Evolutionary conservation across 2,113 vertebrate species (phyloP), one percentile per base, ranked within the genome.

Genomic region (Hydrochoerus hydrochaeris): DNA sequence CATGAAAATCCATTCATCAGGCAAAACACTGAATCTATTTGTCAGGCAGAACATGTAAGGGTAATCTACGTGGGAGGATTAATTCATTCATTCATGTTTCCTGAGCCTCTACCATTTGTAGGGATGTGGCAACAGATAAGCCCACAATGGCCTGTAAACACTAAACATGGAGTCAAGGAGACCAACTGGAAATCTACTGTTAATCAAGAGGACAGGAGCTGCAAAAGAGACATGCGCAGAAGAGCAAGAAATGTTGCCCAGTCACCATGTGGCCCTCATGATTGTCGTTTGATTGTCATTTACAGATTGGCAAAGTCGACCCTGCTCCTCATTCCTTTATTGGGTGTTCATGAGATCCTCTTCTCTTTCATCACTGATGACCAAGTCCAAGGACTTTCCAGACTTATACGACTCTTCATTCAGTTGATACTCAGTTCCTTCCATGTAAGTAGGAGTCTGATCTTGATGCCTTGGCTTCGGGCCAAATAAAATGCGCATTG

Each of bases 301-400:
- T 96, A 89, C 97, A 99, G 99, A 95, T 95, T 99, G 98, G 99
- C 99, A 86, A 99, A 99, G 98, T 99, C 99, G 7, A 99, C 99
- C 0, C 98, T 99, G 91, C 99, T 99, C 32, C 98, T 99, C 92
- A 99, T 99, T 97, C 99, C 99, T 73, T 95, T 99, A 95, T 30
- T 99, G 97, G 99, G 99, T 28, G 99, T 99, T 95, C 99, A 99
- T 0, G 99, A 99, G 82, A 98, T 99, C 85, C 97, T 99, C 30
- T 99, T 99, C 97, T 99, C 98, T 0, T 98, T 99, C 95, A 95
- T 99, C 91, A 98, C 98, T 1, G 99, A 99, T 24, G 99, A 99
- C 41, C 99, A 99, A 52, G 95, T 99, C 73, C 96, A 99, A 96
- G 99, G 99, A 85, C 98, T 97, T 97, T 97, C 98, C 85, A 99